Percentiles rank a stretch among this genome's conserved stretches.
Conservation (phyloP, 1,140 invertebrate genomes). For the Cherax quadricarinatus region DNA sequence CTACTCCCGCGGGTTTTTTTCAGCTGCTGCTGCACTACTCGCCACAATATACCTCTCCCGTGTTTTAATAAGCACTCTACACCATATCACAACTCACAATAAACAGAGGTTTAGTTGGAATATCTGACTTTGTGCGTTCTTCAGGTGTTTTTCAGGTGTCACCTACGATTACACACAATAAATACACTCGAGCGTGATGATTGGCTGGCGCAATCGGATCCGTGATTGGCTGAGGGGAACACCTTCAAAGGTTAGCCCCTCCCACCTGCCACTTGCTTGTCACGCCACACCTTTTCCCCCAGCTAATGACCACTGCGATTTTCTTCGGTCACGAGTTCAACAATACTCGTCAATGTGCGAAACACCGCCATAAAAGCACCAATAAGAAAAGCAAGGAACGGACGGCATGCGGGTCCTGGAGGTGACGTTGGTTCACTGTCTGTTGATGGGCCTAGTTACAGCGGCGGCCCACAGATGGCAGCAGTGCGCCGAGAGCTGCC, state of each 20-base stretch:
- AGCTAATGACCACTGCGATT: slow-evolving; percentile 19
- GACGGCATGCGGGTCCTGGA: slow-evolving; percentile 62
- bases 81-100: background rate
- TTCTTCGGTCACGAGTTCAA: background rate
- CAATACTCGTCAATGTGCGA: background rate
- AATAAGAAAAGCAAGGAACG: slow-evolving; percentile 44
- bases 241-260: slow-evolving; percentile 53
- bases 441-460: slow-evolving; percentile 57
- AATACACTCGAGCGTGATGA: slow-evolving; percentile 41
- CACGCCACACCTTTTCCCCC: slow-evolving; percentile 59
- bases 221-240: slow-evolving; percentile 59
- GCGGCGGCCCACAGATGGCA: slow-evolving; percentile 55
- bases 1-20: background rate
- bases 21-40: background rate
- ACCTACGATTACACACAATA: slow-evolving; percentile 43
- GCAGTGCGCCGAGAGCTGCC: slow-evolving; percentile 28
- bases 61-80: background rate
- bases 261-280: slow-evolving; percentile 57
- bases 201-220: slow-evolving; percentile 50
- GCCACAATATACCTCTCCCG: background rate
- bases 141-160: background rate
- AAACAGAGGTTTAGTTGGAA: slow-evolving; percentile 10
- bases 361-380: slow-evolving; percentile 34
- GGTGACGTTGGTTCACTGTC: slow-evolving; percentile 63
- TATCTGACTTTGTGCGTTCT: background rate